Percentiles rank a stretch among this genome's conserved stretches.
Evolutionary conservation across 2,113 vertebrate genomes (phyloP).

Genomic region (Puffinus mauretanicus): DNA sequence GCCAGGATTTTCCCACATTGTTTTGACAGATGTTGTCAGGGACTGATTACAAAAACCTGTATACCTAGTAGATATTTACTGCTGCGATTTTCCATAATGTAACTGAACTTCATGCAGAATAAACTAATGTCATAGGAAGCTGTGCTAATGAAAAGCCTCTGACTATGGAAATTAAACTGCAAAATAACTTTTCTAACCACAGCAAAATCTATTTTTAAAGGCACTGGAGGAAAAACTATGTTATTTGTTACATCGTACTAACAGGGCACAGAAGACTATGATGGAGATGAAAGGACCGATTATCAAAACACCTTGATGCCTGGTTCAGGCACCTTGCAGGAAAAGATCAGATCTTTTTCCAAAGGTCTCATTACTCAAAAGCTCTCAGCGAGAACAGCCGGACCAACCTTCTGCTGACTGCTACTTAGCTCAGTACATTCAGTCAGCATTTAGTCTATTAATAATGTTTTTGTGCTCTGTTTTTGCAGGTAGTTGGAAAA

Average conservation of each 20-base stretch:
- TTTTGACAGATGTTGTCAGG: constrained; percentile 51
- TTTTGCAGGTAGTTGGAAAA: not conserved
- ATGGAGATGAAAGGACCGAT: not conserved
- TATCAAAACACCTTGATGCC: not conserved
- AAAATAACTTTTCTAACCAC: not conserved
- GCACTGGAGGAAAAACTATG: not conserved
- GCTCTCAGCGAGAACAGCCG: not conserved
- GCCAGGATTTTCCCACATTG: constrained; percentile 44
- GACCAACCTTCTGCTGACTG: not conserved
- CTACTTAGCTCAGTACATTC: not conserved
- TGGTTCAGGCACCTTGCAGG: not conserved
- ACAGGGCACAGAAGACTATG: not conserved
- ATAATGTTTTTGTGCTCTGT: not conserved
- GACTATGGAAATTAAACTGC: not conserved
- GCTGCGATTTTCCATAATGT: not conserved
- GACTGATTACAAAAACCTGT: constrained; percentile 24
- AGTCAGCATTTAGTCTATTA: not conserved
- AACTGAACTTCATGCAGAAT: not conserved
- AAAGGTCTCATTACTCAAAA: not conserved
- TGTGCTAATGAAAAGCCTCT: not conserved
- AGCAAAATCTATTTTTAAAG: not conserved
- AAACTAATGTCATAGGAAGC: not conserved
- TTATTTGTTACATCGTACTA: not conserved
- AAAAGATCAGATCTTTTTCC: not conserved
- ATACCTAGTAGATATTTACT: constrained; percentile 24